Base-by-base conservation (phyloP, 2,797 vertebrate genomes). In the Diplodus sargus region DNA sequence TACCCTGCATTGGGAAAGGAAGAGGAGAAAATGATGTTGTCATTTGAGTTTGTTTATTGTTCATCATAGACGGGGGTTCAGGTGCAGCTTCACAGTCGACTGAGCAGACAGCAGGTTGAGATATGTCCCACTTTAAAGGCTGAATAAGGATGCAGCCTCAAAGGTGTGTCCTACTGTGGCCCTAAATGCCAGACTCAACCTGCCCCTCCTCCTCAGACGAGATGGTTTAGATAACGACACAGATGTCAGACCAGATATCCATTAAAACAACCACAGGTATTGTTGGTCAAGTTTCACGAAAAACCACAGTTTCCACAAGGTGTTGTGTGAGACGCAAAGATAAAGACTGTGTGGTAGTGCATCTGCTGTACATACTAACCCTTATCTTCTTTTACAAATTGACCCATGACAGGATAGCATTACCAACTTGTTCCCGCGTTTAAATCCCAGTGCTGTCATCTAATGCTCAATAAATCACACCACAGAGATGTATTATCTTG, bases 401-500 rank as follows among this genome's bases (percentile, higher is more conserved):
- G 45, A 70, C 59, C 68, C 54, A 45, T 16, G 48, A 59, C 52
- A 25, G 18, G 14, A 39, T 2, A 39, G 39, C 6, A 18, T 64
- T 34, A 62, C 57, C 34, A 68, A 72, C 49, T 48, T 52, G 12
- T 53, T n/a, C 13, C 42, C 54, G 45, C 47, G 61, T 63, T 78
- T 69, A 72, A 17, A 59, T 47, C 62, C 20, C 47, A 43, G 17
- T 30, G 18, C 39, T 9, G 30, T 53, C 16, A 39, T 47, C 48
- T 60, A 16, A 18, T 12, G 17, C 66, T 71, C 76, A 68, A 56
- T 71, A 53, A 2, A 56, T 73, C 71, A 25, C 15, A 64, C 0
- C 15, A 15, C 51, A 23, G 54, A 61, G 60, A 5, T 54, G 42
- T 3, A 43, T 12, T 4, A 0, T 53, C 18, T 61, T 47, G 15